Evolutionary conservation across 2,888 invertebrate species (phyloP).

Genomic region (Apotomis capreana): DNA sequence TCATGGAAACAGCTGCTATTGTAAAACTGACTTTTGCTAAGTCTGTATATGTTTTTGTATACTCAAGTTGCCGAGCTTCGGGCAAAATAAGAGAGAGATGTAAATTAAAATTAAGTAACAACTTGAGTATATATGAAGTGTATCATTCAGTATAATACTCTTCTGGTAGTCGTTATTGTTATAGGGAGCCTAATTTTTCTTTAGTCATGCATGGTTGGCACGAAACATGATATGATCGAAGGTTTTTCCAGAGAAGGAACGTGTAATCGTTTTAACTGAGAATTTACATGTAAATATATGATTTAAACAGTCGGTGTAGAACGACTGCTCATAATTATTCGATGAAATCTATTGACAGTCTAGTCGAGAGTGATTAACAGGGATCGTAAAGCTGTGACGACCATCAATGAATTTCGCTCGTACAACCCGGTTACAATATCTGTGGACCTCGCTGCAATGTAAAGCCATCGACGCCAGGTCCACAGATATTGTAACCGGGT

Average conservation of each 20-base stretch:
- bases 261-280: neutral
- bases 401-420: too few species aligned
- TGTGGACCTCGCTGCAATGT: too few species aligned
- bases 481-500: too few species aligned
- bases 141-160: slow-evolving; percentile 3
- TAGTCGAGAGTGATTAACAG: too few species aligned
- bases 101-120: neutral
- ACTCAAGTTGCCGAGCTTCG: neutral
- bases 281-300: too few species aligned
- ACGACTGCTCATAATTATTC: too few species aligned
- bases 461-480: too few species aligned
- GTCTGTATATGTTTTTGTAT: slow-evolving; percentile 5
- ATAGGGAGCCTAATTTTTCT: slow-evolving; percentile 6
- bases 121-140: slow-evolving; percentile 1
- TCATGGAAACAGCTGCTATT: too few species aligned
- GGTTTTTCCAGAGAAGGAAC: neutral
- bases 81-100: neutral
- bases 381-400: too few species aligned
- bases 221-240: neutral
- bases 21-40: neutral
- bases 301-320: too few species aligned
- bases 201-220: neutral
- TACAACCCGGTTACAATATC: too few species aligned
- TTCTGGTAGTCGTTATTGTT: neutral
- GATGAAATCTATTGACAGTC: too few species aligned